A percentile compares a stretch with the other conserved stretches of the same genome.
Evolutionary conservation across 1,140 invertebrate species (phyloP).

Genomic region (Megalonaias nervosa): DNA sequence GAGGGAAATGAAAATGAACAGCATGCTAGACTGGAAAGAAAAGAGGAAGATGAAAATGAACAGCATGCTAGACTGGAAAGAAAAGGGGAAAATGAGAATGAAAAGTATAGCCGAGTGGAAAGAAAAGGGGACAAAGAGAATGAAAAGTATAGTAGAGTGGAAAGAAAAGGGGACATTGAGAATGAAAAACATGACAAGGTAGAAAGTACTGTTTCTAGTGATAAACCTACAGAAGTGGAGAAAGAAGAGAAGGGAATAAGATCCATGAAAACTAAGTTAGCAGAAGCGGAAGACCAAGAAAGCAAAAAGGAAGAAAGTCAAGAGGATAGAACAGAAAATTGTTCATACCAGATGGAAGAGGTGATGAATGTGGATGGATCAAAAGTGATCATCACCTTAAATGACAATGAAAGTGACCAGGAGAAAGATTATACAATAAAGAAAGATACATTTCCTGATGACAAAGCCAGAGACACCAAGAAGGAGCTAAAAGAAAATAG

Average conservation of each 20-base stretch:
- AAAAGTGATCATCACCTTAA: no score
- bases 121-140: conserved; percentile 34
- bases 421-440: no score
- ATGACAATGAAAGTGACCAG: no score
- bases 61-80: conserved; percentile 29
- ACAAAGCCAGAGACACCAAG: no score
- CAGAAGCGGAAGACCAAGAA: background rate
- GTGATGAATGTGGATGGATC: background rate
- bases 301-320: background rate
- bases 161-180: conserved; percentile 46
- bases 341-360: background rate
- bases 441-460: no score
- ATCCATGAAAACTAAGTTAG: conserved; percentile 2
- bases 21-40: conserved; percentile 26
- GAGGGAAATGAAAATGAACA: conserved; percentile 33
- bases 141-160: conserved; percentile 35
- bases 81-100: conserved; percentile 42
- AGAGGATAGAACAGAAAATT: background rate
- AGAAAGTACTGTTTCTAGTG: conserved; percentile 50
- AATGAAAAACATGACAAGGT: conserved; percentile 58
- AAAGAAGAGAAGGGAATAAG: conserved; percentile 25
- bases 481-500: no score
- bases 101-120: conserved; percentile 17
- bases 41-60: conserved; percentile 31
- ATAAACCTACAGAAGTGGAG: conserved; percentile 53